Base-by-base conservation (phyloP, 2,888 invertebrate species). In the Limnephilus auricula region DNA sequence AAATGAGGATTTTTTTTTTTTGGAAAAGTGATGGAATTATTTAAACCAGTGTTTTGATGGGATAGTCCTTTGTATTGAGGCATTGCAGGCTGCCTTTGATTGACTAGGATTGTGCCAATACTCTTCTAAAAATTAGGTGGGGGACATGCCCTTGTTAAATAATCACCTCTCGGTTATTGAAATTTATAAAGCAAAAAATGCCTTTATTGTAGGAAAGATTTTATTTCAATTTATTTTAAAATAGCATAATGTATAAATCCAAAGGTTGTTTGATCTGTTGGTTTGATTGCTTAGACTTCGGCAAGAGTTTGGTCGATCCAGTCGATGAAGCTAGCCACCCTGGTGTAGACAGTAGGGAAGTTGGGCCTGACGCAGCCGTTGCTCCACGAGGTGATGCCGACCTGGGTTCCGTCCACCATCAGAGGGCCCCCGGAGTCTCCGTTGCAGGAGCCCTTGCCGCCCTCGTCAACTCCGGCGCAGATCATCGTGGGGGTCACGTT, bases 371-470 rank as follows among this genome's bases (percentile, higher is more conserved):
- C 91, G 40, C 91, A 91, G 13, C 91, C 91, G 13, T 40, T 32
- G n/a, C 91, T 87, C 89, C 89, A 91, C 0, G 91, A 91, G 1
- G 79, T 79, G 31, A 91, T 50, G 25, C 91, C 91, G 0, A 89
- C 37, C 13, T 84, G 86, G 10, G 80, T 40, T 31, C 91, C 91
- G 34, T 90, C 30, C 32, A 83, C 79, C 25, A 80, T 25, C n/a
- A 91, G 65, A 0, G 91, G 91, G 31, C 91, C 91, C 1, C 91
- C 91, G 65, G 91, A 91, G 32, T 91, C 91, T 18, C 91, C 91
- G n/a, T 87, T 50, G 45, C 91, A 91, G 18, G 91, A 82, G 31
- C 88, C 91, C 84, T 85, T 85, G 25, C 84, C 84, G 18, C 84
- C 84, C n/a, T 12, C 84, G 12, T 25, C 37, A 13, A 85, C 25